Evolutionary conservation across 2,888 invertebrate genomes (phyloP).

Genomic region (Scaeva pyrastri): DNA sequence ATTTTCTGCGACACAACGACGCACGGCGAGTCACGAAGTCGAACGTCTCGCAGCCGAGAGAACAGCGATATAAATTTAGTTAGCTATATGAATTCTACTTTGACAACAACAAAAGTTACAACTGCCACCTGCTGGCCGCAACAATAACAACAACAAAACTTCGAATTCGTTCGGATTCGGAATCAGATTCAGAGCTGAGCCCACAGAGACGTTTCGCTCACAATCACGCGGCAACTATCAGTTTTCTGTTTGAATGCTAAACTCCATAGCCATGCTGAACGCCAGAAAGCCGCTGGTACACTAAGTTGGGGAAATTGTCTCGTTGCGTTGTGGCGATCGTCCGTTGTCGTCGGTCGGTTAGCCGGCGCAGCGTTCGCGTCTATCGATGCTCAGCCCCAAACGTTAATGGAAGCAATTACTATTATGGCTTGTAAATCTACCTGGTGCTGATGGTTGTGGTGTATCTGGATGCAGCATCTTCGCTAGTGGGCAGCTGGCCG

Average conservation of each 20-base stretch:
- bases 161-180: slow-evolving; percentile 19
- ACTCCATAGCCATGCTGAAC: slow-evolving; percentile 69
- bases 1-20: slow-evolving; percentile 24
- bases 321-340: slow-evolving; percentile 55
- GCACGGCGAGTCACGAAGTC: neutral
- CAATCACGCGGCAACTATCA: slow-evolving; percentile 35
- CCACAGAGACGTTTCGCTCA: slow-evolving; percentile 59
- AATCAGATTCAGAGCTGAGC: slow-evolving; percentile 37
- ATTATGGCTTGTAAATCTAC: slow-evolving; percentile 44
- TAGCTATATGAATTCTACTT: slow-evolving; percentile 31
- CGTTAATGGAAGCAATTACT: slow-evolving; percentile 55
- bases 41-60: slow-evolving; percentile 33
- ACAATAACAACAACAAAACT: neutral
- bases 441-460: slow-evolving; percentile 19
- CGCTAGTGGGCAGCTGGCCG: slow-evolving; percentile 33
- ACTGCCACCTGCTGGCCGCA: slow-evolving; percentile 47
- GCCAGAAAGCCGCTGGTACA: slow-evolving; percentile 71
- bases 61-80: slow-evolving; percentile 4
- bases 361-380: no score
- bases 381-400: slow-evolving; percentile 55
- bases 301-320: slow-evolving; percentile 67
- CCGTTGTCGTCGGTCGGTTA: no score
- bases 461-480: slow-evolving; percentile 63
- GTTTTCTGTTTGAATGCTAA: slow-evolving; percentile 51
- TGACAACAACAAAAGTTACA: slow-evolving; percentile 3